Evolutionary conservation across 2,113 vertebrate species (phyloP), one percentile per base, ranked within the genome.

Genomic region (Noturus placidus): DNA sequence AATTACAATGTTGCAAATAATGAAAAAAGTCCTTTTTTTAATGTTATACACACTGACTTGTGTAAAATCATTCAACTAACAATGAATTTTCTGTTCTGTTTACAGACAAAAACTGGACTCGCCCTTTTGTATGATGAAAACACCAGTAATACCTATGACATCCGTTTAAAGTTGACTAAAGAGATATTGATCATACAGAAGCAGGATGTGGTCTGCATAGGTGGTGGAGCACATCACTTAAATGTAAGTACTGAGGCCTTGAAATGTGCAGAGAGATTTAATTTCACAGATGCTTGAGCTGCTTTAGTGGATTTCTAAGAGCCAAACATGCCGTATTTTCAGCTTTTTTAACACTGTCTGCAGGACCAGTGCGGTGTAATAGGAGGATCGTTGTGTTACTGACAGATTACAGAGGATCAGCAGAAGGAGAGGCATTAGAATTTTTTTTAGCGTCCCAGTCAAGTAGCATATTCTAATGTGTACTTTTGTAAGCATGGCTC

Each of bases 131-230:
- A 96, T 91, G 95, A 96, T 72, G 95, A 97, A 91, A 95, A 92
- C 82, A 96, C 94, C 19, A 95, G 94, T 92, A 97, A 97, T 90
- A 94, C 97, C 86, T 97, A 95, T 81, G 97, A 97, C 67, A 94
- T 99, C 92, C 96, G 96, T 88, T 93, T 99, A 92, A 96, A 96
- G 95, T 94, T 99, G 92, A 96, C 94, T 38, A 96, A 95, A 93
- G 97, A 98, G 90, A 93, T 93, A 70, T 93, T 99, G 92, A 98
- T 96, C 89, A 93, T 99, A 91, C 98, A 99, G 94, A 98, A 96
- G 89, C 97, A 97, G 94, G 97, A 98, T 87, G 96, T 99, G 91
- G 77, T 99, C 93, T 96, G 97, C 92, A 93, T 96, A 61, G 94
- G 92, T 89, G 96, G 95, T 93, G 94, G 92, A 87, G 93, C 95